A percentile compares a stretch with the other conserved stretches of the same genome.
These are phyloP conservation scores for Volucella inanis DNA, from an alignment of 2,888 invertebrate species.

Conservation along the genomic window DNA sequence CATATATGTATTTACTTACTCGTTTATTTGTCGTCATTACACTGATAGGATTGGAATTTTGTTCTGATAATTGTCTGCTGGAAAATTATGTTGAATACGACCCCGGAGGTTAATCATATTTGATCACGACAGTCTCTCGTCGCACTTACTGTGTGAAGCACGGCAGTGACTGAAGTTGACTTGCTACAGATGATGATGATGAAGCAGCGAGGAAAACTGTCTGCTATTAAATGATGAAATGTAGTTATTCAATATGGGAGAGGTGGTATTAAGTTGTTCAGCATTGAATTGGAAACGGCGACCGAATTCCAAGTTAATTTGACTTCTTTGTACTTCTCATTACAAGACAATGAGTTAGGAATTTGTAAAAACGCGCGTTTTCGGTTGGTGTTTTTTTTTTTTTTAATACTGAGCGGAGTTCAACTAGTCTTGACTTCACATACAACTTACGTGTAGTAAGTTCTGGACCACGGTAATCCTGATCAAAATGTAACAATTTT, in stretches of 20 bases:
- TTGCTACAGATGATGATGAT: slow-evolving; percentile 1
- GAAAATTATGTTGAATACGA: slow-evolving; percentile 73
- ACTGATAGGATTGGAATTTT: slow-evolving; percentile 70
- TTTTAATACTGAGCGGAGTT: too few relatives aligned
- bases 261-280: slow-evolving; percentile 35
- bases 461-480: too few relatives aligned
- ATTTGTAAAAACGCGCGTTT: neutral
- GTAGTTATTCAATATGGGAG: slow-evolving; percentile 48
- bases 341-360: neutral
- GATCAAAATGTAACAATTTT: too few relatives aligned
- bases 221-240: slow-evolving; percentile 47
- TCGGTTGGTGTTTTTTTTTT: too few relatives aligned
- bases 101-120: slow-evolving; percentile 73
- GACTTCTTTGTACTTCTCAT: neutral
- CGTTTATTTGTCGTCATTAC: slow-evolving; percentile 16
- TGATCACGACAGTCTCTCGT: slow-evolving; percentile 60
- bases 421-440: too few relatives aligned
- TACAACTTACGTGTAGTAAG: too few relatives aligned
- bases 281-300: slow-evolving; percentile 17
- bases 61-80: slow-evolving; percentile 73
- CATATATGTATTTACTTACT: slow-evolving; percentile 7
- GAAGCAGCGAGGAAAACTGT: slow-evolving; percentile 5
- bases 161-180: slow-evolving; percentile 1
- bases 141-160: slow-evolving; percentile 42
- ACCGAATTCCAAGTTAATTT: slow-evolving; percentile 23